Base-by-base conservation (phyloP, 2,797 vertebrate species). In the Hemitrygon akajei region DNA sequence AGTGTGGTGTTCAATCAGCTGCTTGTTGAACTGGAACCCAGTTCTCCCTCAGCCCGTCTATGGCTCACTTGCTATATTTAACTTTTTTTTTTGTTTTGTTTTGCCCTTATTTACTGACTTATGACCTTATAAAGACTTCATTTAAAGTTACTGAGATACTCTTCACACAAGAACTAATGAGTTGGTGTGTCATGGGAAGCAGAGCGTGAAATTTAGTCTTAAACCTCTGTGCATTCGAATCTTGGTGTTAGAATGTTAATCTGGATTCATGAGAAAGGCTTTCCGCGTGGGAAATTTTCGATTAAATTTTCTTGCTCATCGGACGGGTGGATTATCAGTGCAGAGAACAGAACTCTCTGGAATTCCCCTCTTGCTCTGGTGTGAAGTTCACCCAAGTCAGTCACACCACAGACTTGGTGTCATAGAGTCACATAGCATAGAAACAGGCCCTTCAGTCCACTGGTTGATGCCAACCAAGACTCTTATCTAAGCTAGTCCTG, bases 131-230 rank as follows among this genome's bases (percentile, higher is more conserved):
- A 86, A 86, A 86, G 82, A 86, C 82, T 86, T 86, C 82, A 86
- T 86, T 86, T 86, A 86, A 27, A 86, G 82, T 14, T 27, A 60
- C 56, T 16, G 82, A 86, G 56, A 86, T 30, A 86, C 82, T 86
- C 25, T 86, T 60, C 82, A 63, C 56, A 60, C 82, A 86, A 56
- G 82, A 27, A 60, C 60, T 86, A 86, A 86, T 27, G 82, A 86
- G 27, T 27, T 86, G 82, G 58, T 58, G 82, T 86, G 58, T 86
- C 82, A 86, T 27, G 60, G 82, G 82, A 60, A 86, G 82, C 56
- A 86, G 58, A 86, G 82, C 82, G 60, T 86, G 82, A 86, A 86
- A 86, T 86, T 86, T 60, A 86, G 60, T 86, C 82, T 86, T 86
- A 86, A 86, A 86, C 82, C 63, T 27, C 56, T 60, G 56, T 86